Evolutionary conservation across 2,888 invertebrate species (phyloP).

Genomic region (Lymantria dispar): DNA sequence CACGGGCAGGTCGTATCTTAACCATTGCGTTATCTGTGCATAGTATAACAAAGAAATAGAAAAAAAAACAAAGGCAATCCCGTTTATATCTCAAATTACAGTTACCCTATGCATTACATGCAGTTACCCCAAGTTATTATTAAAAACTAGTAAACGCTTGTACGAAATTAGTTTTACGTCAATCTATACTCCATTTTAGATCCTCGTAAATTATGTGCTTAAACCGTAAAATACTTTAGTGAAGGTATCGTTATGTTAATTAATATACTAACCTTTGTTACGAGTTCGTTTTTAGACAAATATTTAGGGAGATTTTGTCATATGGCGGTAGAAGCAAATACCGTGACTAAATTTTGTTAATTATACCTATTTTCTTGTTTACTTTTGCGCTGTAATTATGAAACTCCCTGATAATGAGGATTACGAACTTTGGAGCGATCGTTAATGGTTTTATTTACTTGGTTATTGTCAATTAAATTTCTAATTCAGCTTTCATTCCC

Average conservation of each 20-base stretch:
- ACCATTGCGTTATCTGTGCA: too few species aligned
- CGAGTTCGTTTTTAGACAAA: conserved; percentile 22
- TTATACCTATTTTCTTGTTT: too few species aligned
- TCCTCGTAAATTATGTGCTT: conserved; percentile 58
- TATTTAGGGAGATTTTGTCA: conserved; percentile 20
- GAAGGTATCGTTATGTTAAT: conserved; percentile 58
- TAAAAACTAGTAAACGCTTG: conserved; percentile 57
- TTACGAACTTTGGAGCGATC: too few species aligned
- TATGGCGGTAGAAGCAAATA: neutral
- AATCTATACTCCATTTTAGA: conserved; percentile 58
- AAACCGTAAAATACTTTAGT: conserved; percentile 56
- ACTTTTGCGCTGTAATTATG: too few species aligned
- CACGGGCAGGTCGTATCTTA: too few species aligned
- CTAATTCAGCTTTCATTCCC: too few species aligned
- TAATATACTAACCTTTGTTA: conserved; percentile 40
- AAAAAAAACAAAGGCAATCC: neutral
- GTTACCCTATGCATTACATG: conserved; percentile 29
- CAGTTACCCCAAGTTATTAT: conserved; percentile 49
- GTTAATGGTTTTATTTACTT: too few species aligned
- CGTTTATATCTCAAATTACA: neutral
- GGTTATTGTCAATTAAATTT: too few species aligned
- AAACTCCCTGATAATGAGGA: too few species aligned
- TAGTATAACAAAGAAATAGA: neutral
- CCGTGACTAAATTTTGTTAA: neutral
- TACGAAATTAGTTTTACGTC: conserved; percentile 67